phyloP scores from a whole-genome alignment of 2,888 invertebrate species.

The Drosophila conformis region DNA sequence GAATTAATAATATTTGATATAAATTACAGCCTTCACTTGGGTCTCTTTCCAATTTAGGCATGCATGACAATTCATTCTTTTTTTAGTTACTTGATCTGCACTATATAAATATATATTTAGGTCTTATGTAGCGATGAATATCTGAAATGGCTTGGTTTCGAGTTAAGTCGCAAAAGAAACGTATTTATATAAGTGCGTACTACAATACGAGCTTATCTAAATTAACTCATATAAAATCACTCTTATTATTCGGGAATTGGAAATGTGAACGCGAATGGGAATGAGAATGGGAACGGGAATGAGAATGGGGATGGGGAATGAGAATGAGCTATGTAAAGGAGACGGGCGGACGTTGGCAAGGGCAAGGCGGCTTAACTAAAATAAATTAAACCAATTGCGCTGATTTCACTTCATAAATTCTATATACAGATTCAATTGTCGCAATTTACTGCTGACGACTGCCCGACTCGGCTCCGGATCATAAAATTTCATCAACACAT shows the following conservation, averaged over 20 bases:
- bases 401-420: constrained; percentile 74
- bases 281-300: neutral
- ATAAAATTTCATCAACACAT: constrained; percentile 62
- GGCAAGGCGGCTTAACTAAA: constrained; percentile 58
- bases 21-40: neutral
- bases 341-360: constrained; percentile 10
- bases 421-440: constrained; percentile 66
- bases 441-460: constrained; percentile 53
- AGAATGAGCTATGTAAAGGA: constrained; percentile 27
- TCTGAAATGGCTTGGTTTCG: neutral
- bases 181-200: constrained; percentile 3
- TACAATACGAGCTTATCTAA: constrained; percentile 33
- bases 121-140: neutral
- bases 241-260: constrained; percentile 22
- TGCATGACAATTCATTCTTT: neutral
- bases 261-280: constrained; percentile 19
- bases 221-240: constrained; percentile 45
- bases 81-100: neutral
- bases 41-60: neutral
- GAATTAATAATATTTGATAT: neutral
- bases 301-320: neutral
- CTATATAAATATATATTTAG: neutral
- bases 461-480: constrained; percentile 32
- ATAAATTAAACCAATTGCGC: constrained; percentile 76
- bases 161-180: constrained; percentile 12